Evolutionary conservation across 2,797 vertebrate genomes (phyloP), one percentile per base, ranked within the genome.

Genomic region (Hapalemur alaotrensis): DNA sequence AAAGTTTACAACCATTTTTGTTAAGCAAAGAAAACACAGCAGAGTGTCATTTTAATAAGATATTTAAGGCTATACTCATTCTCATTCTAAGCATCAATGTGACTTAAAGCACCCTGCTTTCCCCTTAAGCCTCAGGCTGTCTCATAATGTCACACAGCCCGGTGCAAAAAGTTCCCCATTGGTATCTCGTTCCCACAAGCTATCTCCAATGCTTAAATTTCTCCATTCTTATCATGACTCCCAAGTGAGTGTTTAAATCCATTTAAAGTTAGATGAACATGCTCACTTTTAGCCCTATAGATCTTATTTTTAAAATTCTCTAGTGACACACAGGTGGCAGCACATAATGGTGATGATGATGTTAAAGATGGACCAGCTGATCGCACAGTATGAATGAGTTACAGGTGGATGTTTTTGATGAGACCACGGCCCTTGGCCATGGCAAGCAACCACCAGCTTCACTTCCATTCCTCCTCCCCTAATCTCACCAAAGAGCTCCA

Each of bases 361-460:
- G 50, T 38, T 48, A 84, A 85, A 46, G 80, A 98, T 50, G 23
- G 85, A 41, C 82, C 88, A 85, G 95, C 30, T 72, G 82, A 50
- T 79, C 50, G 79, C 41, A 61, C 2, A 0, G 0, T 61, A 46
- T 84, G 94, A 91, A 79, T 83, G 50, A 85, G 30, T 96, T 41
- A 89, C 4, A 25, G 41, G 38, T 73, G 25, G 12, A 4, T 32
- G 67, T 57, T 22, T 65, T 28, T 50, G n/a, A 82, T 0, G 50
- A 72, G 41, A 96, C 83, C 67, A 43, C 0, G 12, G 72, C 35
- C 35, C 28, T 59, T 0, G 70, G 52, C 65, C 78, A 94, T 0
- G 41, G 76, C 13, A 97, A 82, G 61, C 41, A 59, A 92, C 78
- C 75, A 89, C n/a, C 83, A 87, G 11, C 10, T 95, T 67, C 41